These are phyloP conservation scores for Heterotis niloticus DNA, from an alignment of 2,113 vertebrate species.

Conservation along the genomic window DNA sequence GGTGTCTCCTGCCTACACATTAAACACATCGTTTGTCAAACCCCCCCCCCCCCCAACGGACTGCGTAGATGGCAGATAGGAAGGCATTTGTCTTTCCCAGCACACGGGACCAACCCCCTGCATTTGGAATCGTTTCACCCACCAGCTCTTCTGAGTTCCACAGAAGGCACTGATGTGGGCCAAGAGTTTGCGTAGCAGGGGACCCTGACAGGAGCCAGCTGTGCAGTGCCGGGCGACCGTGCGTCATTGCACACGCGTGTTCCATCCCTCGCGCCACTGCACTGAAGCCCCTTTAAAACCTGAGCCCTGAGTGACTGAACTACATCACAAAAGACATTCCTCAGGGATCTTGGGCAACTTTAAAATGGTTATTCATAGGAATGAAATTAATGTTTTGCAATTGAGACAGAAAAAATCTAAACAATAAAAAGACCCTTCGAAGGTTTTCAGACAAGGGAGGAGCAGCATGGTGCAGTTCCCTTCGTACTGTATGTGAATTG, in stretches of 20 bases:
- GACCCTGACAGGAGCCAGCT: slow-evolving; percentile 16
- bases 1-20: slow-evolving; percentile 13
- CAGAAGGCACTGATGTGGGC: not conserved
- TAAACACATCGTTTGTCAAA: slow-evolving; percentile 37
- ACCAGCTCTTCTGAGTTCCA: slow-evolving; percentile 9
- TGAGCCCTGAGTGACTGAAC: too few species aligned
- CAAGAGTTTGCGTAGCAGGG: slow-evolving; percentile 4
- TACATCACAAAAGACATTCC: too few species aligned
- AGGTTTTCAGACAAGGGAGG: too few species aligned
- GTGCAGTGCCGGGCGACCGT: not conserved
- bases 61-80: slow-evolving; percentile 42
- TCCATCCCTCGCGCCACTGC: not conserved
- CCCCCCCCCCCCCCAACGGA: slow-evolving; percentile 39
- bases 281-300: not conserved
- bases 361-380: too few species aligned
- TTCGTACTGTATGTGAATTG: too few species aligned
- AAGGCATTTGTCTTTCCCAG: slow-evolving; percentile 51
- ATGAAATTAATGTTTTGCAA: too few species aligned
- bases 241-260: not conserved
- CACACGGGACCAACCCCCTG: slow-evolving; percentile 23
- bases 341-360: too few species aligned
- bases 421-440: too few species aligned
- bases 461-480: too few species aligned
- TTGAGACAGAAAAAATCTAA: too few species aligned
- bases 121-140: slow-evolving; percentile 42